Percentiles rank a stretch among this genome's conserved stretches.
Evolutionary conservation across 2,888 invertebrate species (phyloP).

Genomic region (Sphaeridia pumilis): DNA sequence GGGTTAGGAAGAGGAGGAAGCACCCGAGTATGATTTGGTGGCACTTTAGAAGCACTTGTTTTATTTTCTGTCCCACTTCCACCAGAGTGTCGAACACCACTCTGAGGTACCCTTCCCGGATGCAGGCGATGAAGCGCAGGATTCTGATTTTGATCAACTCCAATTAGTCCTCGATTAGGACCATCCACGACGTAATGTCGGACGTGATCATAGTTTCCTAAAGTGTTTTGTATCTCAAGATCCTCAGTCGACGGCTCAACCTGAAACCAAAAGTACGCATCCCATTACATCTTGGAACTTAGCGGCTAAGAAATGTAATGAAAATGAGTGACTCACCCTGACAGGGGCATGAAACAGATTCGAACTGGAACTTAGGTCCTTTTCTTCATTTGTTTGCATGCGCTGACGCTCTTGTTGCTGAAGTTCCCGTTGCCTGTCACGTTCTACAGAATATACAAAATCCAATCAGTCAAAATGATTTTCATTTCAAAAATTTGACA

Average conservation of each 20-base stretch:
- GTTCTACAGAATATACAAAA: slow-evolving; percentile 13
- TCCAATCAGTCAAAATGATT: slow-evolving; percentile 2
- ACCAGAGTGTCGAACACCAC: background rate
- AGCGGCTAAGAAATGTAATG: no score
- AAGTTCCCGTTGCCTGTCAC: slow-evolving; percentile 35
- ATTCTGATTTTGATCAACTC: slow-evolving; percentile 46
- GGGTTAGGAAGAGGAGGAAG: slow-evolving; percentile 11
- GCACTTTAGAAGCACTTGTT: slow-evolving; percentile 22
- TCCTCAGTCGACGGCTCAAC: slow-evolving; percentile 36
- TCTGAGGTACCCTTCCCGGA: background rate
- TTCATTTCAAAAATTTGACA: background rate
- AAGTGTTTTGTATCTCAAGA: slow-evolving; percentile 35
- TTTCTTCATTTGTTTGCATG: slow-evolving; percentile 36
- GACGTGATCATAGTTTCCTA: slow-evolving; percentile 35
- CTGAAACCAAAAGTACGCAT: slow-evolving; percentile 12
- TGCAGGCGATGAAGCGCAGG: slow-evolving; percentile 12
- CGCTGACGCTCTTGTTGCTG: slow-evolving; percentile 35
- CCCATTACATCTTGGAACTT: background rate
- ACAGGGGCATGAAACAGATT: slow-evolving; percentile 36
- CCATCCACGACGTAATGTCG: slow-evolving; percentile 34
- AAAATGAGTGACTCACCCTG: slow-evolving; percentile 23
- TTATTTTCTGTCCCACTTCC: slow-evolving; percentile 6
- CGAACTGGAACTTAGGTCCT: slow-evolving; percentile 32
- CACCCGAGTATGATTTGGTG: slow-evolving; percentile 18
- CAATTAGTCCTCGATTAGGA: slow-evolving; percentile 42